These are phyloP conservation scores for Oreochromis mossambicus DNA, from an alignment of 2,797 vertebrate genomes.

Conservation along the genomic window DNA sequence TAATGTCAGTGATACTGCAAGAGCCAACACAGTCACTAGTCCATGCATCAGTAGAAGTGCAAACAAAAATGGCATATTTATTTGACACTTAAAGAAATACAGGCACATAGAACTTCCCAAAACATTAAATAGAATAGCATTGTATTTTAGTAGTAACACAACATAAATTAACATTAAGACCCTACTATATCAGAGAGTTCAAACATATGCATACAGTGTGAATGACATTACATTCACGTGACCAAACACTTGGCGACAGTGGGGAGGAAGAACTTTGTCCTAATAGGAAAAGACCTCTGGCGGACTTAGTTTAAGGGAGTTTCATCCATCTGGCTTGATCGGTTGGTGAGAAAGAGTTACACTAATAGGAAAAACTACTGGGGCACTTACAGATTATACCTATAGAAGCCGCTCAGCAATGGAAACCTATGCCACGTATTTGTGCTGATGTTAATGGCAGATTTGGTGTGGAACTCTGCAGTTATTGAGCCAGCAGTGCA, in stretches of 20 bases:
- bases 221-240: background rate
- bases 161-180: background rate
- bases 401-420: background rate
- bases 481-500: background rate
- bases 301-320: background rate
- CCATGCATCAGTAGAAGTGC: background rate
- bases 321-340: background rate
- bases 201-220: background rate
- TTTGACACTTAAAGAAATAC: background rate
- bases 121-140: background rate
- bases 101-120: background rate
- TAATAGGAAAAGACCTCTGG: background rate
- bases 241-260: background rate
- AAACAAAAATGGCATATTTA: conserved; percentile 5
- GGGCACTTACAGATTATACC: background rate
- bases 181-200: background rate
- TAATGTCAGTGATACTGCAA: conserved; percentile 35
- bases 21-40: conserved; percentile 6
- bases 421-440: background rate
- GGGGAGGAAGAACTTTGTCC: background rate
- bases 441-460: background rate
- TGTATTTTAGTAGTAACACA: background rate
- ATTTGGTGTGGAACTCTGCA: background rate
- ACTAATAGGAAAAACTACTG: background rate
- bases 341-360: background rate